These are phyloP conservation scores for Augochlora pura DNA, from an alignment of 1,140 invertebrate species.

Conservation along the genomic window DNA sequence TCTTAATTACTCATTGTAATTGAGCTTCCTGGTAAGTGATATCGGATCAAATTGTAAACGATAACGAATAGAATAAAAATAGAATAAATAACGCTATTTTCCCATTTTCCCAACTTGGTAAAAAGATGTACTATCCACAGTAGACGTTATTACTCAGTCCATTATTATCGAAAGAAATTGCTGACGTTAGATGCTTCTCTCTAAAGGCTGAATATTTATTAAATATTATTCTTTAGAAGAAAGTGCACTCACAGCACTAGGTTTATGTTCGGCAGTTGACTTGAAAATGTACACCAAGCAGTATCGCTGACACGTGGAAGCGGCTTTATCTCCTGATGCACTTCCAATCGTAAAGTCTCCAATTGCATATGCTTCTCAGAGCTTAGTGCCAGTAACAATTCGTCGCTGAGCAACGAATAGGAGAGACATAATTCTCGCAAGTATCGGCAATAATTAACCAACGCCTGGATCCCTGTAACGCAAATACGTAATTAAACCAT, in stretches of 20 bases:
- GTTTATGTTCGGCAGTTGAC: constrained; percentile 70
- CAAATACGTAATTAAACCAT: neutral
- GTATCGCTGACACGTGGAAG: constrained; percentile 64
- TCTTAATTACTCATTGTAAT: no score
- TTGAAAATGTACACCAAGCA: constrained; percentile 68
- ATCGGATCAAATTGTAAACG: no score
- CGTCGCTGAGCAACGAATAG: constrained; percentile 73
- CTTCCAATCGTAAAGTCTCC: constrained; percentile 73
- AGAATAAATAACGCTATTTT: no score
- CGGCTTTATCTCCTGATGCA: constrained; percentile 69
- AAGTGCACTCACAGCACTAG: constrained; percentile 71
- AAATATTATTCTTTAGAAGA: neutral
- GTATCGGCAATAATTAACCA: constrained; percentile 63
- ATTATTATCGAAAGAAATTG: no score
- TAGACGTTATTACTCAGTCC: no score
- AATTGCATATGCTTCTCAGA: constrained; percentile 60
- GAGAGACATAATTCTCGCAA: constrained; percentile 74
- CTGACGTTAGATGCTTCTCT: no score
- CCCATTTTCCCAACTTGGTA: no score
- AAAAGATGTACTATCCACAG: no score
- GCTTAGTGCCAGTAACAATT: constrained; percentile 69
- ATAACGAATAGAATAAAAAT: no score
- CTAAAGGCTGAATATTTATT: neutral
- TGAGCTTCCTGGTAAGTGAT: no score
- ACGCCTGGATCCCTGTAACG: constrained; percentile 66